Percentiles rank a stretch among this genome's conserved stretches.
phyloP scores from a whole-genome alignment of 2,888 invertebrate species.

The Nymphalis polychloros region DNA sequence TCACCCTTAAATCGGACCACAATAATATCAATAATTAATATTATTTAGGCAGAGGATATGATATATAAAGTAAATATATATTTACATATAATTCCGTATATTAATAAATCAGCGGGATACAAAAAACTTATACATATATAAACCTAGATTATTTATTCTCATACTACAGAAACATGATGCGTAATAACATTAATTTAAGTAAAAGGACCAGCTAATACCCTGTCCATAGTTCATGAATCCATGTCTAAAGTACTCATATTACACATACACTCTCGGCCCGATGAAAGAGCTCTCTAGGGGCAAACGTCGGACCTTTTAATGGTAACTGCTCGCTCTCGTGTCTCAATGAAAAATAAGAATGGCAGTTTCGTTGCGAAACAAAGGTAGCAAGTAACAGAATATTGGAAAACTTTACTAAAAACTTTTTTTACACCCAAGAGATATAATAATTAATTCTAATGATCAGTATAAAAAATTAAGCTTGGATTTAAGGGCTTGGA shows the following conservation, averaged over 20 bases:
- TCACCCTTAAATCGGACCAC: no score
- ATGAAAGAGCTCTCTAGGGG: slow-evolving; percentile 69
- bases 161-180: neutral
- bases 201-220: slow-evolving; percentile 7
- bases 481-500: no score
- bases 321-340: slow-evolving; percentile 61
- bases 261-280: slow-evolving; percentile 52
- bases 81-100: no score
- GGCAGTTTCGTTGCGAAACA: slow-evolving; percentile 42
- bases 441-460: slow-evolving; percentile 7
- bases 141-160: neutral
- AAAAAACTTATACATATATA: no score
- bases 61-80: no score
- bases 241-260: slow-evolving; percentile 37
- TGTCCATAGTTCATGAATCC: slow-evolving; percentile 27
- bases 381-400: slow-evolving; percentile 39
- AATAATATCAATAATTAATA: no score
- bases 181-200: neutral
- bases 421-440: slow-evolving; percentile 14
- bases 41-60: no score
- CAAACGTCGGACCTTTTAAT: slow-evolving; percentile 71
- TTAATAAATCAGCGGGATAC: no score
- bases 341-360: slow-evolving; percentile 65
- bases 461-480: no score
- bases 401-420: slow-evolving; percentile 34